phyloP scores from a whole-genome alignment of 2,113 vertebrate genomes.

The Cathartes aura region DNA sequence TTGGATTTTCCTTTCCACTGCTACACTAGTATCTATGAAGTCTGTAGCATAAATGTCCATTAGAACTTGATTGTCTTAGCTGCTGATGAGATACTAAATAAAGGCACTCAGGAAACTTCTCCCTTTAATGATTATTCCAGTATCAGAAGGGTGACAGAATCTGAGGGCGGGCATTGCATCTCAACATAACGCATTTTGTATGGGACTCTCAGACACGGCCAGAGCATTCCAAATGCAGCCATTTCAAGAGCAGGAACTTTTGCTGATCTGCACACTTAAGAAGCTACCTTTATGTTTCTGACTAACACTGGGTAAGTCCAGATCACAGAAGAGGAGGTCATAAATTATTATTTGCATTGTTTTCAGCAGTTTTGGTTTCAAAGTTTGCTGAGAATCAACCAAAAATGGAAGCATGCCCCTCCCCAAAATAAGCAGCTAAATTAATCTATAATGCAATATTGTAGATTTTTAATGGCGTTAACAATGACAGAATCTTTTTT shows the following conservation, averaged over 20 bases:
- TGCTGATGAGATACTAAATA: not conserved
- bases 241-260: not conserved
- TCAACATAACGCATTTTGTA: not conserved
- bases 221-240: not conserved
- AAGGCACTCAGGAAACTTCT: not conserved
- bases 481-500: not conserved
- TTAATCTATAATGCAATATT: not conserved
- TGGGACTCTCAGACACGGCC: rapidly evolving
- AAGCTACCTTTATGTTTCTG: not conserved
- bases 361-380: not conserved
- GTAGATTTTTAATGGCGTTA: not conserved
- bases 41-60: not conserved
- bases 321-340: not conserved
- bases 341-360: not conserved
- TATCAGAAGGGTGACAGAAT: not conserved
- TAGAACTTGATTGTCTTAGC: not conserved
- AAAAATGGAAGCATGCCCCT: not conserved
- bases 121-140: not conserved
- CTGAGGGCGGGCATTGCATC: rapidly evolving
- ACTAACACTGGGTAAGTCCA: not conserved
- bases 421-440: not conserved
- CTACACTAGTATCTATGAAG: not conserved
- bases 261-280: not conserved
- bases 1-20: not conserved
- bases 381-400: not conserved